These are phyloP conservation scores for Diabrotica virgifera DNA, from an alignment of 1,140 invertebrate species.

Conservation along the genomic window DNA sequence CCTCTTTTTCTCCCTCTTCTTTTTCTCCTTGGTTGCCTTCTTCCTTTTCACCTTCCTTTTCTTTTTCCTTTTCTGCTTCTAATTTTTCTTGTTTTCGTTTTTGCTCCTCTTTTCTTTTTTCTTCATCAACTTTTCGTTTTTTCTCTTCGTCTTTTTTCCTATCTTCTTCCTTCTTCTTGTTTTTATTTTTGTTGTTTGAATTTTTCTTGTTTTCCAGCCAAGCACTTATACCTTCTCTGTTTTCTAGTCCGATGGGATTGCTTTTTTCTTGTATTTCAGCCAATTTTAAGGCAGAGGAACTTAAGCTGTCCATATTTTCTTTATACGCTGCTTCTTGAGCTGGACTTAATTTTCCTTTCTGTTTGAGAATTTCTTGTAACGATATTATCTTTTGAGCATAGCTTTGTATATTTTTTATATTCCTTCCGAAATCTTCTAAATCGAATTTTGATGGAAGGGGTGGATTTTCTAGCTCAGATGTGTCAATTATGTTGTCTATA, in stretches of 20 bases:
- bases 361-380: slow-evolving; percentile 52
- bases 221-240: slow-evolving; percentile 38
- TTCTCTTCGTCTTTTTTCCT: slow-evolving; percentile 42
- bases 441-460: slow-evolving; percentile 40
- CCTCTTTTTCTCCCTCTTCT: slow-evolving; percentile 49
- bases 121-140: slow-evolving; percentile 45
- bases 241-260: slow-evolving; percentile 32
- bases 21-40: slow-evolving; percentile 43
- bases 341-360: slow-evolving; percentile 48
- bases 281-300: slow-evolving; percentile 49
- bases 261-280: slow-evolving; percentile 44
- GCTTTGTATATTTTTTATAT: slow-evolving; percentile 50
- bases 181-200: slow-evolving; percentile 36
- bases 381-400: slow-evolving; percentile 51
- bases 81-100: slow-evolving; percentile 43
- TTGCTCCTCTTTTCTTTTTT: slow-evolving; percentile 47
- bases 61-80: slow-evolving; percentile 38
- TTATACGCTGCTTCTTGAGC: slow-evolving; percentile 51
- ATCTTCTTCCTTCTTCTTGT: slow-evolving; percentile 47
- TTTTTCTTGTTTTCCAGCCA: slow-evolving; percentile 41
- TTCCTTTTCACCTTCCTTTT: slow-evolving; percentile 46
- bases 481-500: slow-evolving; percentile 29
- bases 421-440: slow-evolving; percentile 32
- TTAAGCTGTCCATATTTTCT: slow-evolving; percentile 49
- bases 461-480: slow-evolving; percentile 41